These are phyloP conservation scores for Dendrolimus punctatus DNA, from an alignment of 1,140 invertebrate genomes.

Conservation along the genomic window DNA sequence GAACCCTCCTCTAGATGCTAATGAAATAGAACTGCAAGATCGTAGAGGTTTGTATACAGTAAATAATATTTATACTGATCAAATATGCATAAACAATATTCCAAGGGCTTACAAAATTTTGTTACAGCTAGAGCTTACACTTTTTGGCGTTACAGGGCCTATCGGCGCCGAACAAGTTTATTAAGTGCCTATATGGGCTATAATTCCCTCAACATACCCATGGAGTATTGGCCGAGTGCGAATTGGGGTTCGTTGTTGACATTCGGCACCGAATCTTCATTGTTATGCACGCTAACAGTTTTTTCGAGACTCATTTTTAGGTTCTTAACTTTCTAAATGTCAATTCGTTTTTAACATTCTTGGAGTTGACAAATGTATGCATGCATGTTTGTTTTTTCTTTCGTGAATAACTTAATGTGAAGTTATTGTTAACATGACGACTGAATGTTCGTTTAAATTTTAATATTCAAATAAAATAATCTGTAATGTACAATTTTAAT, in stretches of 20 bases:
- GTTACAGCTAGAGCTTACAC: slow-evolving; percentile 72
- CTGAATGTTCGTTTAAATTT: too few relatives aligned
- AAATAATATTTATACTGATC: slow-evolving; percentile 2
- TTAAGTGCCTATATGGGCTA: slow-evolving; percentile 71
- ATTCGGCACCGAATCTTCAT: slow-evolving; percentile 28
- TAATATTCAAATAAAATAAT: too few relatives aligned
- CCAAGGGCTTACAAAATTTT: slow-evolving; percentile 53
- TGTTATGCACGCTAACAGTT: slow-evolving; percentile 21
- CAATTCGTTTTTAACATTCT: slow-evolving; percentile 4
- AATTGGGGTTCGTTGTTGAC: slow-evolving; percentile 72
- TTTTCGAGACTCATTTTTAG: slow-evolving; percentile 13
- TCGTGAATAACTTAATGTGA: too few relatives aligned
- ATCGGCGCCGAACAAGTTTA: slow-evolving; percentile 48
- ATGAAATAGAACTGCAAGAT: slow-evolving; percentile 77
- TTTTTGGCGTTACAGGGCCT: slow-evolving; percentile 71
- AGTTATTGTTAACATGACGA: too few relatives aligned
- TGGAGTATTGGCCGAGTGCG: slow-evolving; percentile 73
- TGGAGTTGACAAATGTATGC: too few relatives aligned
- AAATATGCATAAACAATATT: slow-evolving; percentile 42
- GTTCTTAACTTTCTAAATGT: slow-evolving; percentile 1
- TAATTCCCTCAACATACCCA: slow-evolving; percentile 66
- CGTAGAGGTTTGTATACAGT: slow-evolving; percentile 76
- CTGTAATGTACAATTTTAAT: too few relatives aligned
- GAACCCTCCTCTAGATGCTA: slow-evolving; percentile 78
- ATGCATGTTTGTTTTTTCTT: too few relatives aligned